These are phyloP conservation scores for Oscheius myriophilus DNA, from an alignment of 2,888 invertebrate species.

Conservation along the genomic window DNA sequence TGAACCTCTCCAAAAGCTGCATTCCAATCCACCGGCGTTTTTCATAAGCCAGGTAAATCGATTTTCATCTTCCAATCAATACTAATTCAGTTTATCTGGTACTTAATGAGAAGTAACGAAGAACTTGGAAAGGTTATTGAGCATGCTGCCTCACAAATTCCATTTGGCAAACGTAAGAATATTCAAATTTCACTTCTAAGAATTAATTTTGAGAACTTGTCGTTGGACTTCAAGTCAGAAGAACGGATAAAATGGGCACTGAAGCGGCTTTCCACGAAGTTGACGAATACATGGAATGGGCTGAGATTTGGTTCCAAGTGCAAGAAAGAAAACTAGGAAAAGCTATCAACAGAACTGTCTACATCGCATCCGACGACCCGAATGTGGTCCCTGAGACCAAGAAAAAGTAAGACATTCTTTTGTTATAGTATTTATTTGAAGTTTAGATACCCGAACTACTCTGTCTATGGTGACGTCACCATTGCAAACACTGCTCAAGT, in stretches of 20 bases:
- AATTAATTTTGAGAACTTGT: conserved; percentile 55
- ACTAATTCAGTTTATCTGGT: conserved; percentile 83
- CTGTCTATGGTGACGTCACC: conserved; percentile 86
- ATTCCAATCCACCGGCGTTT: conserved; percentile 96
- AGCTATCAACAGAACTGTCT: conserved; percentile 78
- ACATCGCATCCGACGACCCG: conserved; percentile 93
- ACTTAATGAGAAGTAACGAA: conserved; percentile 84
- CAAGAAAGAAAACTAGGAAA: conserved; percentile 50
- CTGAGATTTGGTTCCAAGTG: conserved; percentile 75
- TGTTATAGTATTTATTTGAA: background rate
- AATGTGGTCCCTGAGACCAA: conserved; percentile 78
- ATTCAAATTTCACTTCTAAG: too few relatives aligned
- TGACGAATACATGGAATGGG: conserved; percentile 93
- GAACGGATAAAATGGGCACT: conserved; percentile 86
- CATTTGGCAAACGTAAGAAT: conserved; percentile 58
- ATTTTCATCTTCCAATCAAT: too few relatives aligned
- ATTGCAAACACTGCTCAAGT: conserved; percentile 90
- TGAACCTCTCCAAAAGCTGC: conserved; percentile 78
- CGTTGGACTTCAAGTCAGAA: conserved; percentile 75
- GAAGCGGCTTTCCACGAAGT: conserved; percentile 94
- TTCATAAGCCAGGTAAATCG: conserved; percentile 86
- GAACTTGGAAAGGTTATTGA: conserved; percentile 81
- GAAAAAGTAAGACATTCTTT: conserved; percentile 68
- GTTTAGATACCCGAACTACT: conserved; percentile 83
- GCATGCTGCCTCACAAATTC: conserved; percentile 77